Evolutionary conservation across 2,888 invertebrate species (phyloP).

Genomic region (Phlogophora meticulosa): DNA sequence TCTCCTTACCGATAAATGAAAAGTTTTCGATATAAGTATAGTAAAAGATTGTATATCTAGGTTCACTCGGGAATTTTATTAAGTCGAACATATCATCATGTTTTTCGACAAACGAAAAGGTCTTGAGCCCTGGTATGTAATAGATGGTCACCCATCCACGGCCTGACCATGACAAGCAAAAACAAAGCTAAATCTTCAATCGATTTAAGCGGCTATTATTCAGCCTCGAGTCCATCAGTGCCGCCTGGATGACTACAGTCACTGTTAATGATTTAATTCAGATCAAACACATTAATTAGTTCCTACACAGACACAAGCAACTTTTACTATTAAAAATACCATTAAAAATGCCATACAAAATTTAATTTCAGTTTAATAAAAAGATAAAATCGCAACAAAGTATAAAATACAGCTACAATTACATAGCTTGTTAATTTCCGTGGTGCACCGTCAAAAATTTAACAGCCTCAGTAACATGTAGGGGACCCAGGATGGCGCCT

Average conservation of each 20-base stretch:
- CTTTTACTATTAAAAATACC: conserved; percentile 5
- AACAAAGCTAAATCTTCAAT: too few relatives aligned
- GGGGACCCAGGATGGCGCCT: conserved; percentile 71
- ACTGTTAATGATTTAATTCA: background rate
- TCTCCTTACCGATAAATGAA: conserved; percentile 51
- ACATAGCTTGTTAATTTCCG: conserved; percentile 64
- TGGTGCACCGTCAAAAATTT: conserved; percentile 66
- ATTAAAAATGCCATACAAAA: conserved; percentile 4
- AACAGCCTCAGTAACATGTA: conserved; percentile 60
- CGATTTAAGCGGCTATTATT: too few relatives aligned
- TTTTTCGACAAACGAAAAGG: too few relatives aligned
- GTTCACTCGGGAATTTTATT: background rate
- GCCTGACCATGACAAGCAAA: too few relatives aligned
- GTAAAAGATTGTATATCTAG: background rate
- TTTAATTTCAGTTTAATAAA: conserved; percentile 11
- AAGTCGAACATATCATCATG: background rate
- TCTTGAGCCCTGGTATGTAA: too few relatives aligned
- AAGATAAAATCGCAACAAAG: conserved; percentile 46
- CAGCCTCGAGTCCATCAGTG: too few relatives aligned
- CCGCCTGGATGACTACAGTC: too few relatives aligned
- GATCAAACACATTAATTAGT: background rate
- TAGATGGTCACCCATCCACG: too few relatives aligned
- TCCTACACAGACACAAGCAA: background rate
- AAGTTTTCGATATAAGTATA: conserved; percentile 23
- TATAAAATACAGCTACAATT: conserved; percentile 52